Conservation (phyloP, 2,113 vertebrate genomes). For the Oostethus manadensis region DNA sequence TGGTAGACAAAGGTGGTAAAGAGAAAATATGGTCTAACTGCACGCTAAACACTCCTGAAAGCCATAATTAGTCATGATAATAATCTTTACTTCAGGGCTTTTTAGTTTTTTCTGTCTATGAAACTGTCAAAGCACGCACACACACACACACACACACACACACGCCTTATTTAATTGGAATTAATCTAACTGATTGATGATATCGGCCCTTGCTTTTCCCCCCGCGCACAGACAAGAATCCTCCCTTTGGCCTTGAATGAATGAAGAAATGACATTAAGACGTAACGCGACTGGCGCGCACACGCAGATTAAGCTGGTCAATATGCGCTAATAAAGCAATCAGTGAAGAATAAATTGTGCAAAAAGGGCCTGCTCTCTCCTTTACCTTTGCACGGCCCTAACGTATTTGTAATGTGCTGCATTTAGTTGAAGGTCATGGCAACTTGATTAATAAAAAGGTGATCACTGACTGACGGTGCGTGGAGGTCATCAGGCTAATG, state of each 20-base stretch:
- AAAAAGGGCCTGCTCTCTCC: constrained; percentile 20
- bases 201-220: constrained; percentile 4
- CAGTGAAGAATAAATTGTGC: constrained; percentile 27
- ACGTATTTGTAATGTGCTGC: constrained; percentile 31
- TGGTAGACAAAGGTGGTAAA: not conserved
- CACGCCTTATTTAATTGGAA: constrained; percentile 1
- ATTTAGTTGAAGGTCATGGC: constrained; percentile 1
- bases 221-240: constrained; percentile 18
- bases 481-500: constrained; percentile 19
- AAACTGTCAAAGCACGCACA: not conserved
- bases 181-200: constrained; percentile 24
- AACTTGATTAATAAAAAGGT: constrained; percentile 13
- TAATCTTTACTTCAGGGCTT: not conserved
- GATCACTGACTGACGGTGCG: constrained; percentile 3
- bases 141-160: constrained; percentile 1
- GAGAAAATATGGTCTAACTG: not conserved
- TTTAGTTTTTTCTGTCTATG: not conserved
- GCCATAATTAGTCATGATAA: not conserved
- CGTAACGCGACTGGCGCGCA: constrained; percentile 36
- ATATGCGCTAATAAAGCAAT: constrained; percentile 42
- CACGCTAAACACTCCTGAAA: not conserved
- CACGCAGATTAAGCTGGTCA: constrained; percentile 20
- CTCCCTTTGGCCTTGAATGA: constrained; percentile 33
- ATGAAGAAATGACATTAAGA: constrained; percentile 28
- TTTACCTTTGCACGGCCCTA: not conserved